Percentiles rank a stretch among this genome's conserved stretches.
Conservation (phyloP, 2,113 vertebrate species). For the Pomatostomus ruficeps region DNA sequence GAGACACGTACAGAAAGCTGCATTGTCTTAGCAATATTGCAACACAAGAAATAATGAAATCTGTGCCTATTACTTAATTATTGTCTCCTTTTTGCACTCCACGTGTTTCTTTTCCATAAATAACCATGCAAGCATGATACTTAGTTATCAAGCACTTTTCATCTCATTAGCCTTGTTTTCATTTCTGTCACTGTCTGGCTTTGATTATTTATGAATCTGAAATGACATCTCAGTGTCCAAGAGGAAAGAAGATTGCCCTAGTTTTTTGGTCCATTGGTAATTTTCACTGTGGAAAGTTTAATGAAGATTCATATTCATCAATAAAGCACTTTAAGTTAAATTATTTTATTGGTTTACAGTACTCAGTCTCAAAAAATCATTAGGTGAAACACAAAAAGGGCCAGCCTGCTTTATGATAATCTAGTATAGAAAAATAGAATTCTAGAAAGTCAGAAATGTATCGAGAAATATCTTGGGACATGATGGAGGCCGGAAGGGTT, state of each 20-base stretch:
- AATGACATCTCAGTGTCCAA: neutral
- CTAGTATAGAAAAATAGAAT: neutral
- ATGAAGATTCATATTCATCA: neutral
- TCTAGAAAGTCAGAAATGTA: neutral
- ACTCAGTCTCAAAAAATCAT: neutral
- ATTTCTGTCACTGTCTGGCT: neutral
- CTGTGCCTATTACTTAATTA: neutral
- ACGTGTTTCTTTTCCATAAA: neutral
- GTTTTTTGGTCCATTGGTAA: neutral
- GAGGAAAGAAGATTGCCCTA: neutral
- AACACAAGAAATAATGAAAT: neutral
- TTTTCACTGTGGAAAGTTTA: neutral
- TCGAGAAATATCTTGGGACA: neutral
- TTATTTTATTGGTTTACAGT: neutral
- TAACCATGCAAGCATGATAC: neutral
- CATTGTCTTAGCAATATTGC: neutral
- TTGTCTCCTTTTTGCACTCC: neutral
- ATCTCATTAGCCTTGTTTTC: neutral
- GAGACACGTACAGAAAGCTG: neutral
- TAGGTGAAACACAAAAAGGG: neutral
- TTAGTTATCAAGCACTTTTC: neutral
- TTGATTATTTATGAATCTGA: neutral
- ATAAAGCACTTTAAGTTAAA: neutral
- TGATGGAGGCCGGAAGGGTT: fast-evolving
- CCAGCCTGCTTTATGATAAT: neutral